Evolutionary conservation across 2,797 vertebrate species (phyloP).

Genomic region (Paratrypauchen microcephalus): DNA sequence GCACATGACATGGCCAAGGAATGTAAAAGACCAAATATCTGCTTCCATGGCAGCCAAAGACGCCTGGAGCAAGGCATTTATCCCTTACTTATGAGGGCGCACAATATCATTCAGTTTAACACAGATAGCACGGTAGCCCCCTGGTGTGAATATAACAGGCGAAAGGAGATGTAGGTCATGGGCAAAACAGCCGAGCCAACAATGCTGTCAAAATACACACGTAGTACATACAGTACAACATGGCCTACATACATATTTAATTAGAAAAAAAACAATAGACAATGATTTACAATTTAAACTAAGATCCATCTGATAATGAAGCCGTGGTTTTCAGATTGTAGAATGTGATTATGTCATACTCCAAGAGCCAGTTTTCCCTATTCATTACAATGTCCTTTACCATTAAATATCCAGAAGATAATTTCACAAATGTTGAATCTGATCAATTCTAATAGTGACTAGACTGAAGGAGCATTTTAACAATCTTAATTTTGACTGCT

Average conservation of each 20-base stretch:
- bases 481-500: too few relatives aligned
- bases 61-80: constrained; percentile 67
- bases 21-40: constrained; percentile 43
- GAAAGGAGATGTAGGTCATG: constrained; percentile 52
- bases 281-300: not conserved
- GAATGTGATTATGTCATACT: too few relatives aligned
- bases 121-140: constrained; percentile 53
- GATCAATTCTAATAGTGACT: too few relatives aligned
- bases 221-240: not conserved
- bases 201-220: constrained; percentile 42
- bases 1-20: constrained; percentile 23
- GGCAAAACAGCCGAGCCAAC: constrained; percentile 26
- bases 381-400: too few relatives aligned
- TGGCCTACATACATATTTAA: not conserved
- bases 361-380: too few relatives aligned
- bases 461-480: too few relatives aligned
- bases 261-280: constrained; percentile 31
- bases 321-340: too few relatives aligned
- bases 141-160: constrained; percentile 40
- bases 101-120: constrained; percentile 43
- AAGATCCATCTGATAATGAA: not conserved
- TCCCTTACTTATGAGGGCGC: constrained; percentile 55
- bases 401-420: too few relatives aligned
- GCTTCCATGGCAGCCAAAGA: constrained; percentile 35
- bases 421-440: too few relatives aligned